phyloP scores from a whole-genome alignment of 2,113 vertebrate genomes.

The Callorhinus ursinus region DNA sequence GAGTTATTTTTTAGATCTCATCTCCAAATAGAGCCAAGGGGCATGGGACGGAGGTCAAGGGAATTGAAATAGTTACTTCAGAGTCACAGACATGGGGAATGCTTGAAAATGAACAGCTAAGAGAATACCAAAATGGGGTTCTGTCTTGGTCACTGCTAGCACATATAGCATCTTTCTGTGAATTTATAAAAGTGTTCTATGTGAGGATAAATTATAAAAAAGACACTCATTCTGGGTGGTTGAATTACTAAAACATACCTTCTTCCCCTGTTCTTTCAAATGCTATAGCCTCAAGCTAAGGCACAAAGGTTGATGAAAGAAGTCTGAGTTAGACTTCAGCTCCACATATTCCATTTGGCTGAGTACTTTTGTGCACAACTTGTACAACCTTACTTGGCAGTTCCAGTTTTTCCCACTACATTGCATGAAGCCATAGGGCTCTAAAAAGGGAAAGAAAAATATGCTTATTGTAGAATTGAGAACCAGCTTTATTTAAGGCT shows the following conservation, averaged over 20 bases:
- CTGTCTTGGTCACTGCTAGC: not conserved
- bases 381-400: not conserved
- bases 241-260: not conserved
- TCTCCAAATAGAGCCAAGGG: not conserved
- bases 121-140: not conserved
- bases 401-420: not conserved
- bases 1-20: conserved; percentile 34
- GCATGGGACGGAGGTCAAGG: not conserved
- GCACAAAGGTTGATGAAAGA: fast-evolving
- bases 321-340: not conserved
- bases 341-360: not conserved
- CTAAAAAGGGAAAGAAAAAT: not conserved
- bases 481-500: not conserved
- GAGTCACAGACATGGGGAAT: not conserved
- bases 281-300: not conserved
- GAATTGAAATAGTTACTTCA: not conserved
- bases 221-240: too few species aligned
- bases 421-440: not conserved
- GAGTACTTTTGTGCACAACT: not conserved
- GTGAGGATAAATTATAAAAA: not conserved
- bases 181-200: not conserved
- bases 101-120: not conserved
- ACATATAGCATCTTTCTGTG: not conserved
- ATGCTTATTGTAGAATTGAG: not conserved
- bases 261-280: not conserved